Conservation (phyloP, 2,888 invertebrate species). For the Amiota minor region DNA sequence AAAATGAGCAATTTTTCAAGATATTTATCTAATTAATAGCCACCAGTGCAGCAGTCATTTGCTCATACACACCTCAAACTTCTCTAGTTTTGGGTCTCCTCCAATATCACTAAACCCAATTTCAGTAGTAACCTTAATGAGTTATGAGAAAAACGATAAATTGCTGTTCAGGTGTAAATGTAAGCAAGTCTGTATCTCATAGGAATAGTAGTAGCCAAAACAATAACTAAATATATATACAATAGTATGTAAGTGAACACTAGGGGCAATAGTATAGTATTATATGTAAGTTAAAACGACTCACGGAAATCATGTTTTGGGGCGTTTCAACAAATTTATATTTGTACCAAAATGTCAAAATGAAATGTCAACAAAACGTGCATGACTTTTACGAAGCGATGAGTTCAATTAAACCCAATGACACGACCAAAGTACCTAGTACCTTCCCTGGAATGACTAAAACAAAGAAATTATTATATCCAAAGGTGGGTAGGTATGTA, state of each 20-base stretch:
- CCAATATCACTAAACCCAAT: constrained; percentile 41
- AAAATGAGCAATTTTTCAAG: constrained; percentile 74
- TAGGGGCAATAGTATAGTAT: neutral
- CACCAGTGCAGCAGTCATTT: constrained; percentile 42
- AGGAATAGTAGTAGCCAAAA: too few species aligned
- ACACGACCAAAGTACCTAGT: constrained; percentile 35
- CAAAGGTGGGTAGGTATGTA: too few species aligned
- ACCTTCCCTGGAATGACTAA: constrained; percentile 52
- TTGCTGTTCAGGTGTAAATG: constrained; percentile 35
- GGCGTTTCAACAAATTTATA: constrained; percentile 65
- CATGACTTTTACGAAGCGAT: neutral
- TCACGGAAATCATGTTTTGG: constrained; percentile 30
- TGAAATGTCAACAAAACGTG: constrained; percentile 48
- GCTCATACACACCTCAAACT: constrained; percentile 28
- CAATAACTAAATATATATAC: too few species aligned
- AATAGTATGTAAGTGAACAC: too few species aligned
- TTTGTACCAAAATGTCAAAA: constrained; percentile 45
- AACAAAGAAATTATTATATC: constrained; percentile 31
- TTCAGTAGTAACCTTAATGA: constrained; percentile 56
- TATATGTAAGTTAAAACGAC: neutral
- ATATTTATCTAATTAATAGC: constrained; percentile 74
- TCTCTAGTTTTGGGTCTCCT: constrained; percentile 22
- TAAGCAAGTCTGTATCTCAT: neutral
- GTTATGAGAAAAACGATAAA: constrained; percentile 50
- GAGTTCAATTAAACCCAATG: constrained; percentile 41